Evolutionary conservation across 1,140 invertebrate species (phyloP).

Genomic region (Tetramorium alpestre): DNA sequence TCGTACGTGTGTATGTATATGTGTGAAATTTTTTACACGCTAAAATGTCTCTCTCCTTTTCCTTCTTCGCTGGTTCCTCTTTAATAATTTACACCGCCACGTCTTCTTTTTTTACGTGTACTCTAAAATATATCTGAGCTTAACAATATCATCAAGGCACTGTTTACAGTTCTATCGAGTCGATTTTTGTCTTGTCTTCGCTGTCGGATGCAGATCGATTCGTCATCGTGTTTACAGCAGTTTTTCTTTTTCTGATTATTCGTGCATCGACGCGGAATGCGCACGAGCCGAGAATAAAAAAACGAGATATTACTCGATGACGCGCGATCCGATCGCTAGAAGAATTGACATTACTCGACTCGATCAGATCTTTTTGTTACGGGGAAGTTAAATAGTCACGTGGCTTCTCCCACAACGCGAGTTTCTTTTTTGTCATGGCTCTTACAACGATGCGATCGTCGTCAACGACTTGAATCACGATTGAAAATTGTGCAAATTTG

Average conservation of each 20-base stretch:
- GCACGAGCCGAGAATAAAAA: not conserved
- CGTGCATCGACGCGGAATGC: not conserved
- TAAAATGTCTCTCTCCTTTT: conserved; percentile 4
- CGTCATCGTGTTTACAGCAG: not conserved
- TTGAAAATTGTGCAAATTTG: conserved; percentile 60
- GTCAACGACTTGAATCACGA: not conserved
- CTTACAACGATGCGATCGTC: not conserved
- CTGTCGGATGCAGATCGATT: not conserved
- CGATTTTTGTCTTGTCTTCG: not conserved
- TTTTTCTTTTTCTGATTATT: not conserved
- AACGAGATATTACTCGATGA: not conserved
- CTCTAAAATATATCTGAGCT: conserved; percentile 72
- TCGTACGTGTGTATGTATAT: conserved; percentile 15
- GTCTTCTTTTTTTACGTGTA: not conserved
- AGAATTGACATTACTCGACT: conserved; percentile 53
- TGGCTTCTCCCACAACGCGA: conserved; percentile 18
- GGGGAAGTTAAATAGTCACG: conserved; percentile 8
- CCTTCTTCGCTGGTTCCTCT: conserved; percentile 14
- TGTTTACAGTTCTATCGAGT: conserved; percentile 68
- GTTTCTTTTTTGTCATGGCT: conserved; percentile 44
- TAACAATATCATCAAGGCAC: conserved; percentile 71
- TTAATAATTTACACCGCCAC: conserved; percentile 35
- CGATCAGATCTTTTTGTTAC: conserved; percentile 49
- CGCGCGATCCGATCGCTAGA: conserved; percentile 1
- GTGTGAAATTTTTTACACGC: conserved; percentile 62